These are phyloP conservation scores for Drosophila ironensis DNA, from an alignment of 1,140 invertebrate genomes.

Conservation along the genomic window DNA sequence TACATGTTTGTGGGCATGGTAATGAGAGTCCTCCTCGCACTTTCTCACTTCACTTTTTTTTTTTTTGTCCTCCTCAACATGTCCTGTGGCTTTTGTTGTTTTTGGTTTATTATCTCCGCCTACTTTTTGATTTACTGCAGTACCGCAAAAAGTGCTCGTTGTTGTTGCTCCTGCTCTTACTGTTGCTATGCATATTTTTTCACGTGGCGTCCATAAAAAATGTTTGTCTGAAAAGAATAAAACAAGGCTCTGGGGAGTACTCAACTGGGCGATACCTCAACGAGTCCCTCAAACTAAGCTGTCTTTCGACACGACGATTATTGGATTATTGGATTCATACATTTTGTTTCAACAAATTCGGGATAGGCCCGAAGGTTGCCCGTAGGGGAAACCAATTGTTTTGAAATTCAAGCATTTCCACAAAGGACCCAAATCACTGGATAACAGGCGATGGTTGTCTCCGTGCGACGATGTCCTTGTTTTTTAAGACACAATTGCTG, in stretches of 20 bases:
- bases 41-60: conserved; percentile 10
- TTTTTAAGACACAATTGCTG: conserved; percentile 3
- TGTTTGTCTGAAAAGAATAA: conserved; percentile 10
- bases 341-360: too few relatives aligned
- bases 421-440: too few relatives aligned
- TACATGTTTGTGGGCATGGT: not conserved
- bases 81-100: not conserved
- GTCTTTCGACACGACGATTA: too few relatives aligned
- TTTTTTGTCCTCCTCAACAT: too few relatives aligned
- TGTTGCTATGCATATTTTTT: conserved; percentile 41
- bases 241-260: not conserved
- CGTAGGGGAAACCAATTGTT: too few relatives aligned
- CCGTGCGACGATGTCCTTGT: not conserved
- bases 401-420: too few relatives aligned
- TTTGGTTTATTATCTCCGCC: conserved; percentile 14
- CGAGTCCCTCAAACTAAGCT: not conserved
- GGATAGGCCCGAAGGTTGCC: too few relatives aligned
- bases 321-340: too few relatives aligned
- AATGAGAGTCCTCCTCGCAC: conserved; percentile 2
- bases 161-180: not conserved
- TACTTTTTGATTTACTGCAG: conserved; percentile 28
- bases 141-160: conserved; percentile 8
- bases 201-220: conserved; percentile 42
- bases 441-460: not conserved
- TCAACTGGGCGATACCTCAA: not conserved